Evolutionary conservation across 2,797 vertebrate species (phyloP).

Genomic region (Anguilla anguilla): DNA sequence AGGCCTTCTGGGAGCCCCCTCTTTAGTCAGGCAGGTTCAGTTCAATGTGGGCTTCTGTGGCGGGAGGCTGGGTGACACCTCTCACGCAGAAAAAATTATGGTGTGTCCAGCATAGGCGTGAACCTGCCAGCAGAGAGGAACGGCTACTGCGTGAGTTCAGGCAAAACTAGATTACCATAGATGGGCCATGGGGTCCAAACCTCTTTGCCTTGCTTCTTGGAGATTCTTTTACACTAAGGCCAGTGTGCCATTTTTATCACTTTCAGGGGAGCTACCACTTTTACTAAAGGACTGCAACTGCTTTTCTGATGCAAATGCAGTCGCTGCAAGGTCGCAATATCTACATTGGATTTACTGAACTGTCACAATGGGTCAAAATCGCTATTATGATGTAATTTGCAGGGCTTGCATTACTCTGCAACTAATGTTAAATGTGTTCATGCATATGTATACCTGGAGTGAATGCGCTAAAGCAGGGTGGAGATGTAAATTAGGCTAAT

Average conservation of each 20-base stretch:
- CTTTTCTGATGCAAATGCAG: too few species aligned
- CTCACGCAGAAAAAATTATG: not conserved
- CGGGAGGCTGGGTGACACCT: not conserved
- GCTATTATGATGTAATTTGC: too few species aligned
- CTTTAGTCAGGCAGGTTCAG: not conserved
- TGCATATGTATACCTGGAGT: too few species aligned
- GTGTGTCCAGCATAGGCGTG: not conserved
- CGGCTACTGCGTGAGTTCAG: not conserved
- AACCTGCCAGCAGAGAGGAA: not conserved
- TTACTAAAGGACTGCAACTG: too few species aligned
- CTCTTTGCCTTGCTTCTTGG: too few species aligned
- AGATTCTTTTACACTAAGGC: not conserved
- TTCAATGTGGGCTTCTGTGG: not conserved
- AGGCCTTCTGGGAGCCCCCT: not conserved
- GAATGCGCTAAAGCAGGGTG: too few species aligned
- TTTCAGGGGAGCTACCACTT: not conserved
- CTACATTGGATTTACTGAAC: too few species aligned
- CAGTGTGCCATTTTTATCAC: not conserved
- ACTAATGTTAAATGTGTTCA: too few species aligned
- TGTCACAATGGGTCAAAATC: too few species aligned
- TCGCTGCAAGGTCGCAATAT: too few species aligned
- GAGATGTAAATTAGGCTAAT: too few species aligned
- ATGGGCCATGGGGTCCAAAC: not conserved
- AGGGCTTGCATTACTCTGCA: too few species aligned
- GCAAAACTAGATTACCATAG: not conserved